Base-by-base conservation (phyloP, 1,140 invertebrate genomes). In the Zaprionus davidi region DNA sequence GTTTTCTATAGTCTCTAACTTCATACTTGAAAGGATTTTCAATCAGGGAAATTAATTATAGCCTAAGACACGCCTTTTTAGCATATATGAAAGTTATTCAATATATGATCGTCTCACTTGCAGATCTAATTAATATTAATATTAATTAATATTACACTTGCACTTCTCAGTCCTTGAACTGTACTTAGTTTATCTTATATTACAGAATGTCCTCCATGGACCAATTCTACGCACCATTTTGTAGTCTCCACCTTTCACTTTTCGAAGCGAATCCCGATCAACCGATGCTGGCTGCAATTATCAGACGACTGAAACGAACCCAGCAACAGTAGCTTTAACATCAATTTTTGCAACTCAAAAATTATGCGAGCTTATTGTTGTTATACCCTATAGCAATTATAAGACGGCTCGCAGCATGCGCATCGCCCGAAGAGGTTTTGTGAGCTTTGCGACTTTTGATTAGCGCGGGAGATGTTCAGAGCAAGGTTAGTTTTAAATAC, bases 311-410 rank as follows among this genome's bases (percentile, higher is more conserved):
- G 12, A 51, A 51, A 24, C 12, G 46, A 51, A 51, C 46, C 46
- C 46, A 51, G 46, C 46, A 51, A 51, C 46, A 51, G 46, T 20
- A 51, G 46, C 46, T 51, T 51, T 51, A 51, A 51, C 46, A 51
- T 51, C 20, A 24, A 51, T 51, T 51, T 51, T 51, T 24, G 46
- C 9, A 24, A 24, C n/a, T 17, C 41, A 46, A 51, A 22, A 51
- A 51, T 51, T 51, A 51, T 51, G 46, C 46, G 22, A 51, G 46
- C 46, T 51, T 51, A 24, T 51, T 24, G 20, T 49, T 49, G 20
- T 49, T 17, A 49, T 51, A 51, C 46, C 46, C 46, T 51, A 51
- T 51, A 24, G 2, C 17, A 51, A 51, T 5, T 51, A 51, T 51
- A 51, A 51, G 46, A 20, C 9, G 17, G n/a, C 15, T 17, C 20